Conservation (phyloP, 1,140 invertebrate genomes). For the Bombus picipes region DNA sequence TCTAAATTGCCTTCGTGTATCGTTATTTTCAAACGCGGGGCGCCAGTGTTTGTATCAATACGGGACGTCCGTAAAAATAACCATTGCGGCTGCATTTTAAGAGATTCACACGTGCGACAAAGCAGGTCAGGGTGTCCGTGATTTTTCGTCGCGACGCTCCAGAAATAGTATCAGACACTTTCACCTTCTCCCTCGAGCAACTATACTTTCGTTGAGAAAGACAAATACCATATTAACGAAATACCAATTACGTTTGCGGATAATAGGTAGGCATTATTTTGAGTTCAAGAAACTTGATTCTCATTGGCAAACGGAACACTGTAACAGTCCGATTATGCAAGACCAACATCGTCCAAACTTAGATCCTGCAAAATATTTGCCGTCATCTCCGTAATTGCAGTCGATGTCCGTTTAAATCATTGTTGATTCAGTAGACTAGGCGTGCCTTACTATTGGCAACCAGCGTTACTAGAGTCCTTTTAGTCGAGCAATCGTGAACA, state of each 20-base stretch:
- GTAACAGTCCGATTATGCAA: not conserved
- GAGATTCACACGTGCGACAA: constrained; percentile 2
- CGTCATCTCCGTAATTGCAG: not conserved
- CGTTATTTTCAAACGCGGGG: not conserved
- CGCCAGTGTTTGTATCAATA: not conserved
- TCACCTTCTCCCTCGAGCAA: not conserved
- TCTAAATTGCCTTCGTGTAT: not conserved
- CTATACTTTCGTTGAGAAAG: not conserved
- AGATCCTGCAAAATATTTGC: not conserved
- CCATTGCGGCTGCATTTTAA: not conserved
- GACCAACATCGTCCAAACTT: constrained; percentile 8
- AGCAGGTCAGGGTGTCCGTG: constrained; percentile 15
- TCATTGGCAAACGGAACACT: too few species aligned
- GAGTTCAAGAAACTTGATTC: constrained; percentile 27
- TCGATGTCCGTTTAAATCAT: constrained; percentile 36
- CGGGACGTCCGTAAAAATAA: not conserved
- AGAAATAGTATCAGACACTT: constrained; percentile 40
- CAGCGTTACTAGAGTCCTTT: not conserved
- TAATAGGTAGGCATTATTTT: not conserved
- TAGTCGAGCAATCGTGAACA: not conserved
- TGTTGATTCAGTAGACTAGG: constrained; percentile 13
- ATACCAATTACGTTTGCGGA: not conserved
- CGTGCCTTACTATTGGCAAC: not conserved
- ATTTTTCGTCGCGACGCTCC: constrained; percentile 38
- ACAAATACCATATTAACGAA: not conserved